Evolutionary conservation across 1,140 invertebrate species (phyloP), one percentile per base, ranked within the genome.

Genomic region (Leptinotarsa lineolata): DNA sequence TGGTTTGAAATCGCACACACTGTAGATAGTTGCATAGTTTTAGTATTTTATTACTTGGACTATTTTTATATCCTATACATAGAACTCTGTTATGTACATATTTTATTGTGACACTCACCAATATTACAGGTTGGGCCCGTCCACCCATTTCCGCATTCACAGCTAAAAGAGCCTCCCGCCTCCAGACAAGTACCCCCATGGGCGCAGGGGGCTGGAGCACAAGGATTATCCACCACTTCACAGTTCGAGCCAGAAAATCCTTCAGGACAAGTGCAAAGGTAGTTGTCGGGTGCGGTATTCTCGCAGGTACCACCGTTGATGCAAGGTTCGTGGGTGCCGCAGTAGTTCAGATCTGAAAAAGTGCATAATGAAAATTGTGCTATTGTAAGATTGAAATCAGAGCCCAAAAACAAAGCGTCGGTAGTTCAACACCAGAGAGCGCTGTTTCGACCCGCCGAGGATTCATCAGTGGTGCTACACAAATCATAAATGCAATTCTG

Each of bases 291-390:
- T 24, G 92, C 94, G 1, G 95, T 97, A 86, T 98, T 98, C 85
- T 94, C 93, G 86, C 97, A 99, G 30, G 95, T 96, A 58, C 95
- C 97, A 68, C 95, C 95, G 86, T 99, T 97, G 79, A 92, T 91
- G 86, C 97, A 99, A 2, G 96, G 96, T 84, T 95, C 94, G 86
- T 98, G 95, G 67, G 97, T 97, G 60, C 97, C 97, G 85, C 97
- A 99, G 86, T 96, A 98, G 87, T 99, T 98, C 78, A 99, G 89
- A 89, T 99, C 97, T 92, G 85, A 70, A 85, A 86, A 82, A 3
- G 2, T n/a, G 20, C 15, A 22, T 16, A 1, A 8, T 30, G 30
- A 30, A 30, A 30, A 30, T 30, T 30, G 30, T 30, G 30, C 30
- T 30, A 8, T 30, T 1, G 30, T 8, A 8, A 30, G 8, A 1